Conservation (phyloP, 2,888 invertebrate genomes). For the Eudemis profundana region DNA sequence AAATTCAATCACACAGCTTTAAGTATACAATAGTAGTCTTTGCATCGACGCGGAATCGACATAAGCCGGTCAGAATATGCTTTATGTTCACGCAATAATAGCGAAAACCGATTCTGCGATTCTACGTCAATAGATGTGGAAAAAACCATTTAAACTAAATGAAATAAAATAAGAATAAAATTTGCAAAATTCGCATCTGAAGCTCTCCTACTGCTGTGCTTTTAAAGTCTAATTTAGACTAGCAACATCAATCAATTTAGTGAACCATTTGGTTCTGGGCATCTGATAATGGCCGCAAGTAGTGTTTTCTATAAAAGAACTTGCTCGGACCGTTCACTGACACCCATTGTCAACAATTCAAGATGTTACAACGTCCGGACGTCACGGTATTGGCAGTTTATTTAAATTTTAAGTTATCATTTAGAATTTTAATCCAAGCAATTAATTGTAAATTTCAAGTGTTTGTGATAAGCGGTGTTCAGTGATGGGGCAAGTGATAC, state of each 20-base stretch:
- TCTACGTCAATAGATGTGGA: no score
- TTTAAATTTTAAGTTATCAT: background rate
- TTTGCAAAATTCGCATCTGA: background rate
- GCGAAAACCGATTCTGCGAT: no score
- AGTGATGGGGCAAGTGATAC: slow-evolving; percentile 19
- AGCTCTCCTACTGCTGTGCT: background rate
- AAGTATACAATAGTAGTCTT: no score
- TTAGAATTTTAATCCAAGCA: background rate
- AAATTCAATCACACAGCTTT: no score
- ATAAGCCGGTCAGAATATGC: no score
- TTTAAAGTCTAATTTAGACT: background rate
- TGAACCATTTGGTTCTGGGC: slow-evolving; percentile 54
- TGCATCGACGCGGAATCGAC: no score
- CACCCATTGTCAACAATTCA: slow-evolving; percentile 68
- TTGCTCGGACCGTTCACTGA: slow-evolving; percentile 59
- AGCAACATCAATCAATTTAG: background rate
- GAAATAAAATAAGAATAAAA: background rate
- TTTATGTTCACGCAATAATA: no score
- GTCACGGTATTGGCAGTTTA: slow-evolving; percentile 64
- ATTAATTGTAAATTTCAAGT: background rate
- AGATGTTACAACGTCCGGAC: slow-evolving; percentile 76
- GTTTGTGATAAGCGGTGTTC: slow-evolving; percentile 17
- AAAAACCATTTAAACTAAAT: no score
- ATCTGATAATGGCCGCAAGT: slow-evolving; percentile 59
- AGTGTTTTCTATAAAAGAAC: slow-evolving; percentile 75